A percentile compares a stretch with the other conserved stretches of the same genome.
phyloP scores from a whole-genome alignment of 2,113 vertebrate genomes.

The Nettapus auritus region DNA sequence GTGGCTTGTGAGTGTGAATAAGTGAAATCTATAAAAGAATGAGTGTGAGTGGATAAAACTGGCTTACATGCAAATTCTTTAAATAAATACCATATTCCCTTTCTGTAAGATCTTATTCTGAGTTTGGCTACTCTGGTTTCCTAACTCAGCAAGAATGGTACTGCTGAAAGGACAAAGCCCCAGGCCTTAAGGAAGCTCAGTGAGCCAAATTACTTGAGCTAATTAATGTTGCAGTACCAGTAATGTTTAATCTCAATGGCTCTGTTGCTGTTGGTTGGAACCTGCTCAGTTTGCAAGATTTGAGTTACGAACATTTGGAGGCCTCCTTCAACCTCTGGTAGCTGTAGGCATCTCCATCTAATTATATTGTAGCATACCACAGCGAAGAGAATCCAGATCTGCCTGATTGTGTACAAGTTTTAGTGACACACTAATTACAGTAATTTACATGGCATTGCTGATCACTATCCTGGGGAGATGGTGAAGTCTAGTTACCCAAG shows the following conservation, averaged over 20 bases:
- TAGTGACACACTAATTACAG: neutral
- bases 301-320: neutral
- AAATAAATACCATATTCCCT: neutral
- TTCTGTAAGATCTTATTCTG: neutral
- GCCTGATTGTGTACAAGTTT: neutral
- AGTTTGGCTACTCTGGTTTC: neutral
- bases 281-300: neutral
- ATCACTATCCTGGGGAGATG: neutral
- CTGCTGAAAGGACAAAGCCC: neutral
- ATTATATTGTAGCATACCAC: neutral
- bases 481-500: neutral
- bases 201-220: neutral
- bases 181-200: neutral
- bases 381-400: neutral
- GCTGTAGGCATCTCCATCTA: neutral
- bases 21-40: neutral
- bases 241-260: neutral
- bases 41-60: accelerated
- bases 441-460: neutral
- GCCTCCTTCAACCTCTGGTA: neutral
- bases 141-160: neutral
- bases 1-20: neutral
- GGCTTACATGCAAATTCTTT: neutral
- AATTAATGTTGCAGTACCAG: neutral
- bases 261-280: neutral